Evolutionary conservation across 2,113 vertebrate genomes (phyloP), one percentile per base, ranked within the genome.

Genomic region (Lophius piscatorius): DNA sequence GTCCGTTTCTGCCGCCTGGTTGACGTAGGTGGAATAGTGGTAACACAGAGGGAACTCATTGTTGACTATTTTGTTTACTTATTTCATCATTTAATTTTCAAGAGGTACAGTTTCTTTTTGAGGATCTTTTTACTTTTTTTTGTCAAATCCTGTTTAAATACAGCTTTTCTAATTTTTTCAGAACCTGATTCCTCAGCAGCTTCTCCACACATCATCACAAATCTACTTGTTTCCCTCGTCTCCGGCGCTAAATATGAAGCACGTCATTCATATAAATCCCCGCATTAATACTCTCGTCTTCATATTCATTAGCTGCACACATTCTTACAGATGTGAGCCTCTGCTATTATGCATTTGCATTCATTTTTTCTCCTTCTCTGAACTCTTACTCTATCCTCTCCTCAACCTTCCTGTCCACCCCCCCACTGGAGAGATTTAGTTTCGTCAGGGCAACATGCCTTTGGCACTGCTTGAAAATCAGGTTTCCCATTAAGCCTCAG

Each of bases 401-500:
- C 55, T 71, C 70, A 62, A 56, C 34, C 44, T 58, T 56, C 42
- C 66, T 57, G 38, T 28, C 39, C 8, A 35, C 8, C 24, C 23
- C 40, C 47, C 31, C n/a, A 49, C 42, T 59, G 45, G 68, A 76
- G 58, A 41, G 67, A 78, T 58, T 74, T 51, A 24, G 76, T 82
- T 78, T 63, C 81, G 82, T 84, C 63, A 63, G 71, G 52, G 65
- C 46, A 29, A 61, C 56, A 63, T 64, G 82, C 82, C 80, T 81
- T 74, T 76, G 57, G 84, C 71, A 54, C 60, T 17, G 60, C 77
- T 66, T 61, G 71, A 55, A 82, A 87, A 83, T 84, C 69, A 58
- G 81, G 72, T 78, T 84, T 82, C 69, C 62, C 59, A 76, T 81
- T 84, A 82, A 84, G 70, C 59, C 57, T 65, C 49, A 66, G 51